Base-by-base conservation (phyloP, 2,888 invertebrate species). In the Sabatieria punctata region DNA sequence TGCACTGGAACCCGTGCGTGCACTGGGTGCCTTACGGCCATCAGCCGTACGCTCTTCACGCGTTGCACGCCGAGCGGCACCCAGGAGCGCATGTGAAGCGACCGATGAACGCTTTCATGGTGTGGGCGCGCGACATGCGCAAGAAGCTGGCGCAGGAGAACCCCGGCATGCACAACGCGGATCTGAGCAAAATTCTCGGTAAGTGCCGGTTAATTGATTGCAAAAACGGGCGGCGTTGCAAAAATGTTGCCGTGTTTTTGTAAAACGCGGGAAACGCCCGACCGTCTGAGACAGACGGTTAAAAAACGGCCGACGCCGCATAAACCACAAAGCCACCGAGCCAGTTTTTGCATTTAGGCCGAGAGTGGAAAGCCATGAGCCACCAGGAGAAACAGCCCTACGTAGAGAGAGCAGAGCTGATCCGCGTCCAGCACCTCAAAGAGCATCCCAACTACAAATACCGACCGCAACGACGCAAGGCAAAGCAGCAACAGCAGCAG, bases 61-160 rank as follows among this genome's bases (percentile, higher is more conserved):
- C n/a, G n/a, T n/a, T n/a, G n/a, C n/a, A n/a, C n/a, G 22, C 19
- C 40, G 22, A 6, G 22, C 8, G 24, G 18, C 8, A 24, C 22
- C 27, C 27, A 25, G 27, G 41, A 41, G 18, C 2, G 8, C 49
- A 41, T 22, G 24, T 51, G 13, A 42, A 44, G 13, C 43, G 51
- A 24, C 51, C 51, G 3, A 51, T 51, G 51, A 51, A 51, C 42
- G 51, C 51, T n/a, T 51, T 51, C 36, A 51, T 51, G 51, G 51
- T 51, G 15, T 51, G 51, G 48, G 45, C 51, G 1, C 38, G 43
- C 27, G 41, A 48, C 23, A 43, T 22, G 33, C 48, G 51, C 2
- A 49, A 49, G 24, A 25, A 52, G 25, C 42, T 51, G 26, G 41
- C 48, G 13, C 23, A 41, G 13, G 25, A 48, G 21, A 35, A 50